A percentile compares a stretch with the other conserved stretches of the same genome.
Conservation (phyloP, 2,113 vertebrate genomes). For the Rhagologus leucostigma region DNA sequence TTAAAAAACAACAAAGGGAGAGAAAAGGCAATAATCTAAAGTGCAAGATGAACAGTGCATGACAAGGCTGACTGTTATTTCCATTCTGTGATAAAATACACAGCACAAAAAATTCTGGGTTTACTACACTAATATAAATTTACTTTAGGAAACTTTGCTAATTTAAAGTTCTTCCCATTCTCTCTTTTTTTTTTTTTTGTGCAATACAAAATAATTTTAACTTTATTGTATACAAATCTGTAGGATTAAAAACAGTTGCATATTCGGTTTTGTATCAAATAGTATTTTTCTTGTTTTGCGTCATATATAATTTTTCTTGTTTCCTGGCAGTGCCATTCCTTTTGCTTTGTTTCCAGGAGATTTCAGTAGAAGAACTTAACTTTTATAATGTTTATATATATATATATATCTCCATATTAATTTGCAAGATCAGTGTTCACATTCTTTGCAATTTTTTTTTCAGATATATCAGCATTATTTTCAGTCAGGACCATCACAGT, state of each 20-base stretch:
- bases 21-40: background rate
- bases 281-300: background rate
- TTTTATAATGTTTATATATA: background rate
- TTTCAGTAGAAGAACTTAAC: background rate
- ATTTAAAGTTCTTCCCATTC: background rate
- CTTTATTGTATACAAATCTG: background rate
- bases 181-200: background rate
- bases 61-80: background rate
- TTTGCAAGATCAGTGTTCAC: background rate
- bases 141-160: background rate
- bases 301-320: background rate
- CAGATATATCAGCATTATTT: background rate
- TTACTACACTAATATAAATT: background rate
- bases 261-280: background rate
- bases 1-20: background rate
- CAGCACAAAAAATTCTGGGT: fast-evolving
- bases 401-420: background rate
- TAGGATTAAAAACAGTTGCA: background rate
- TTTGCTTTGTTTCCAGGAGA: background rate
- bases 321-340: background rate
- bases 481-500: background rate
- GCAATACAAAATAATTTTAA: background rate
- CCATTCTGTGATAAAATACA: background rate
- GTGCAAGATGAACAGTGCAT: background rate
- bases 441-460: background rate